phyloP scores from a whole-genome alignment of 2,888 invertebrate species.

The Biston stratarius region DNA sequence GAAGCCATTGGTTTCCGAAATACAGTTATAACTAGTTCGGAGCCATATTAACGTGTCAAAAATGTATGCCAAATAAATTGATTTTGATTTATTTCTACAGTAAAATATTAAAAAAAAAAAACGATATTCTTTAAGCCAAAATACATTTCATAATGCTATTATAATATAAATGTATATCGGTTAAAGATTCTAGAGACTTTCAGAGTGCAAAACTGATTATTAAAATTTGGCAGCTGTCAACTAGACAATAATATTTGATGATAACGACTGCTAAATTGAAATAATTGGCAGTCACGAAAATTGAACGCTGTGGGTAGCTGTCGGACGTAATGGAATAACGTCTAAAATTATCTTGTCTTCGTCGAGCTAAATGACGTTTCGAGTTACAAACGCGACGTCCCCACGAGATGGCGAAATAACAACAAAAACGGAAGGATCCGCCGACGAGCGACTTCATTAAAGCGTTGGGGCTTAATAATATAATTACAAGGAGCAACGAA shows the following conservation, averaged over 20 bases:
- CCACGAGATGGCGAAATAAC: conserved; percentile 19
- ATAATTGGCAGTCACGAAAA: conserved; percentile 29
- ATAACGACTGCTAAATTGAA: conserved; percentile 20
- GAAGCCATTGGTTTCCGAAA: too few species aligned
- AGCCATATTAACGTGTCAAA: too few species aligned
- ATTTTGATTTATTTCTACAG: too few species aligned
- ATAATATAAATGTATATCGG: too few species aligned
- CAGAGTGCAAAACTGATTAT: conserved; percentile 10
- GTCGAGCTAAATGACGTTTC: conserved; percentile 20
- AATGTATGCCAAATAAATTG: too few species aligned
- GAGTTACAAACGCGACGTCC: conserved; percentile 19
- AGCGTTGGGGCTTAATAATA: conserved; percentile 5
- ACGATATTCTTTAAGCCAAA: too few species aligned
- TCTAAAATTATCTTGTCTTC: conserved; percentile 30
- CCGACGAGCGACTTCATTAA: conserved; percentile 12
- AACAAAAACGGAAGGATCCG: conserved; percentile 11
- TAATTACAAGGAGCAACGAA: conserved; percentile 13
- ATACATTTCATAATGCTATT: too few species aligned
- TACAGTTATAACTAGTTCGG: too few species aligned
- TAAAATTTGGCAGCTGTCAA: conserved; percentile 9
- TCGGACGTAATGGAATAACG: conserved; percentile 20
- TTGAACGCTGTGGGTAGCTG: conserved; percentile 10
- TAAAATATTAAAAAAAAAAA: too few species aligned
- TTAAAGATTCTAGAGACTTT: not conserved
- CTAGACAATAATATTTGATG: conserved; percentile 9